Evolutionary conservation across 92 coral and sea anemone genomes (phyloP).

Genomic region (Zoanthus sociatus): DNA sequence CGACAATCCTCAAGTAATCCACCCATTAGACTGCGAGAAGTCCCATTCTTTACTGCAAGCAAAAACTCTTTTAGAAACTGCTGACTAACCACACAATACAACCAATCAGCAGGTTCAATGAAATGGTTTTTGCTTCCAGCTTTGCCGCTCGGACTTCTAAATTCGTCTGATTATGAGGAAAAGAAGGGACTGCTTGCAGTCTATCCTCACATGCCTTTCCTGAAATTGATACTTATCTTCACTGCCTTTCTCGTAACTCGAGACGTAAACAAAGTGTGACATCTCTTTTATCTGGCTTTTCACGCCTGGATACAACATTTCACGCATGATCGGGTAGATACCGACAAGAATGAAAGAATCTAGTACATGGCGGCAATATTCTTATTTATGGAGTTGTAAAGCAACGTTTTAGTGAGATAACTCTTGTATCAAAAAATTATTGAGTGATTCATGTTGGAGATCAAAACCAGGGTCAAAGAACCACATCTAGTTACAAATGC

Average conservation of each 20-base stretch:
- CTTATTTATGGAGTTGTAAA: not conserved
- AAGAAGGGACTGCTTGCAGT: too few relatives aligned
- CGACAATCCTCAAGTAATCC: not conserved
- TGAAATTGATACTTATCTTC: slow-evolving; percentile 27
- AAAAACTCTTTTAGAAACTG: too few relatives aligned
- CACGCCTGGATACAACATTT: slow-evolving; percentile 4
- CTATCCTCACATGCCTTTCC: not conserved
- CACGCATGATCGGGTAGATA: slow-evolving; percentile 25
- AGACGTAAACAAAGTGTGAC: slow-evolving; percentile 30
- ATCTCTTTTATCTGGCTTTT: slow-evolving; percentile 20
- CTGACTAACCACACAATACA: too few relatives aligned
- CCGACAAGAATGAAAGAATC: not conserved
- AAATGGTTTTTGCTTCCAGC: too few relatives aligned
- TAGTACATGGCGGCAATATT: not conserved
- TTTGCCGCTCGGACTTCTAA: too few relatives aligned
- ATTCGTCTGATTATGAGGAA: too few relatives aligned
- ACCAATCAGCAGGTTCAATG: too few relatives aligned
- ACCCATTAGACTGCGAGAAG: not conserved
- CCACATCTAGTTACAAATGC: not conserved
- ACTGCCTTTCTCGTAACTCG: not conserved
- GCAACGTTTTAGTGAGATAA: not conserved
- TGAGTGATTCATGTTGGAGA: not conserved
- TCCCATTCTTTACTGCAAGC: too few relatives aligned
- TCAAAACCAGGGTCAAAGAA: not conserved
- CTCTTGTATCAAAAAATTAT: not conserved